These are phyloP conservation scores for Hyposoter dolosus DNA, from an alignment of 2,888 invertebrate species.

Conservation along the genomic window DNA sequence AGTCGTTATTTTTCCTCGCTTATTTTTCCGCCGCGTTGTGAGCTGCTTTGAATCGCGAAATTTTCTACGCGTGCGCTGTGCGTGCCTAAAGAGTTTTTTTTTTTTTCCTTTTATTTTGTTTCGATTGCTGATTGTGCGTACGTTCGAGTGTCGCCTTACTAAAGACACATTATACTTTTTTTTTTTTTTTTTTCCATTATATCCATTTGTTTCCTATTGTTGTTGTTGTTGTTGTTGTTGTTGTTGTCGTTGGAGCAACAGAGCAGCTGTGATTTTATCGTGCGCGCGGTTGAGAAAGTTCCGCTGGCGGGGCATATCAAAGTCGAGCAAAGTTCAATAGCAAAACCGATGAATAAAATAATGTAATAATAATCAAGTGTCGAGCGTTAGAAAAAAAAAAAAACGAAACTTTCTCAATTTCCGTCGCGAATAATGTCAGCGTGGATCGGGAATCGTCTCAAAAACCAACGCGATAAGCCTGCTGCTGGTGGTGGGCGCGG, in stretches of 20 bases:
- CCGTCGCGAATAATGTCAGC: too few species aligned
- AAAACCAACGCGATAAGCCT: too few species aligned
- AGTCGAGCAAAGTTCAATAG: too few species aligned
- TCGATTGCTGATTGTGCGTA: conserved; percentile 70
- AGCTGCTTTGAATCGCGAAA: conserved; percentile 31
- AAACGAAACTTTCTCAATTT: too few species aligned
- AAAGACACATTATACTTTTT: conserved; percentile 54
- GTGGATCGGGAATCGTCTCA: too few species aligned
- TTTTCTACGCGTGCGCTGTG: conserved; percentile 67
- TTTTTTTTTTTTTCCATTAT: conserved; percentile 33
- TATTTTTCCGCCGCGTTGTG: conserved; percentile 21
- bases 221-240: conserved; percentile 34
- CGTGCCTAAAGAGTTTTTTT: conserved; percentile 60
- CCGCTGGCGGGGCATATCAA: too few species aligned
- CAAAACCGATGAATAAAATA: too few species aligned
- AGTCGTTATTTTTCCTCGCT: conserved; percentile 49
- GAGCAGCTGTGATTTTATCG: too few species aligned
- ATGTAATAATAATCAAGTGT: too few species aligned
- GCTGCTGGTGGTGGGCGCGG: too few species aligned
- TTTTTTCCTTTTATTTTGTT: conserved; percentile 34
- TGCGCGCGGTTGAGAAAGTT: too few species aligned
- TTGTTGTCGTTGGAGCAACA: background rate
- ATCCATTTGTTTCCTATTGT: conserved; percentile 21
- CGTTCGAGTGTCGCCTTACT: conserved; percentile 67
- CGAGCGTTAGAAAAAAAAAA: too few species aligned